These are phyloP conservation scores for Euphysa ruthae DNA, from an alignment of 30 jellyfish, hydroid and myxozoan genomes.

Conservation along the genomic window DNA sequence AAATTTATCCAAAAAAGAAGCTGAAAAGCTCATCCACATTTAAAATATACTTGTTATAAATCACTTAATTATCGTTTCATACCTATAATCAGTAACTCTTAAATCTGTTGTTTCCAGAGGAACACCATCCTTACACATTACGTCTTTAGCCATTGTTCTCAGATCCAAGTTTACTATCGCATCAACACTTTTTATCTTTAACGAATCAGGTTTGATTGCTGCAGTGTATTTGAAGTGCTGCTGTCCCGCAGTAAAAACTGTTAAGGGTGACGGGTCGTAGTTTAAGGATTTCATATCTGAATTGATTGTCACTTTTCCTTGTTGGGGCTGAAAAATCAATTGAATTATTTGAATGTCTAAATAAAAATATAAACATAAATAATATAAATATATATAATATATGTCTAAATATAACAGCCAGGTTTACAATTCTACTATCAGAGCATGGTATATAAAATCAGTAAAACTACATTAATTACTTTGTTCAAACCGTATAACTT, in stretches of 20 bases:
- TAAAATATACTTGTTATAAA: too few relatives aligned
- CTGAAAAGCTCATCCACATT: too few relatives aligned
- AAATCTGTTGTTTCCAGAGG: neutral
- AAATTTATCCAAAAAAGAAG: too few relatives aligned
- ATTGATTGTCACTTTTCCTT: constrained; percentile 10
- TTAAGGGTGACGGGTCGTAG: constrained; percentile 1
- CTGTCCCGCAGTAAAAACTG: constrained; percentile 16
- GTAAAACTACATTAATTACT: too few relatives aligned
- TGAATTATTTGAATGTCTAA: too few relatives aligned
- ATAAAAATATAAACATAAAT: too few relatives aligned
- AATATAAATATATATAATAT: too few relatives aligned
- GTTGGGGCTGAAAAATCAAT: constrained; percentile 4
- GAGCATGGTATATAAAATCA: too few relatives aligned
- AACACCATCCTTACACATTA: neutral
- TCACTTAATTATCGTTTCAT: too few relatives aligned
- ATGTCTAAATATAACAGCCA: too few relatives aligned
- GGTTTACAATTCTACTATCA: too few relatives aligned
- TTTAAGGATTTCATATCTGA: constrained; percentile 3
- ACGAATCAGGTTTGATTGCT: neutral
- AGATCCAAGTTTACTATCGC: constrained; percentile 18
- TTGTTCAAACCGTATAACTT: too few relatives aligned
- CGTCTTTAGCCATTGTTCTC: neutral
- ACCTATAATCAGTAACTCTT: neutral
- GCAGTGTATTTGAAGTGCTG: constrained; percentile 19
- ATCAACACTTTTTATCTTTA: neutral